phyloP scores from a whole-genome alignment of 2,113 vertebrate genomes.

The Cavia porcellus region DNA sequence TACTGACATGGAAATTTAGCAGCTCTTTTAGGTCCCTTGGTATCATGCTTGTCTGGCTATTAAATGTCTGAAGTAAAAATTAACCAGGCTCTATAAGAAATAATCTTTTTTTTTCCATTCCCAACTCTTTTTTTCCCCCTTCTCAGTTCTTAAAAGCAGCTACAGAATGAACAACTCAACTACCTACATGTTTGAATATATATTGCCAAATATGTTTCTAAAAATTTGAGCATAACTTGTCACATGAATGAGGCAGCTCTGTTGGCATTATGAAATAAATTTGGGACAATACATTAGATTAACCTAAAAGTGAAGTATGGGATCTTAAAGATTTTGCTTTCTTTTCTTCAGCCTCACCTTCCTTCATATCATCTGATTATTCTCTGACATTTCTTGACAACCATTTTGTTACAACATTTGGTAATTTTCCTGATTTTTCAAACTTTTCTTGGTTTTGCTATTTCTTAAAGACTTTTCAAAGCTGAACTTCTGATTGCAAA shows the following conservation, averaged over 20 bases:
- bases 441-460: not conserved
- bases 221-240: conserved; percentile 29
- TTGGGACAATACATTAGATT: conserved; percentile 62
- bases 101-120: not conserved
- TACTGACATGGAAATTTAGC: not conserved
- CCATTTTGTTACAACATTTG: not conserved
- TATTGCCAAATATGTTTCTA: not conserved
- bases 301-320: not conserved
- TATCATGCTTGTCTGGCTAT: not conserved
- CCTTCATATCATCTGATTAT: not conserved
- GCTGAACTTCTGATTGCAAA: not conserved
- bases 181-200: not conserved
- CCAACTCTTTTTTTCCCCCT: not conserved
- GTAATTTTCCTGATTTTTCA: not conserved
- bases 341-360: not conserved
- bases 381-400: conserved; percentile 40
- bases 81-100: not conserved
- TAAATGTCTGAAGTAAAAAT: not conserved
- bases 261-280: conserved; percentile 32
- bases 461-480: conserved; percentile 41
- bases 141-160: conserved; percentile 18
- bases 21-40: not conserved
- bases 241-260: not conserved
- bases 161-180: not conserved
- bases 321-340: not conserved